Base-by-base conservation (phyloP, 1,140 invertebrate genomes). In the Caenorhabditis briggsae region DNA sequence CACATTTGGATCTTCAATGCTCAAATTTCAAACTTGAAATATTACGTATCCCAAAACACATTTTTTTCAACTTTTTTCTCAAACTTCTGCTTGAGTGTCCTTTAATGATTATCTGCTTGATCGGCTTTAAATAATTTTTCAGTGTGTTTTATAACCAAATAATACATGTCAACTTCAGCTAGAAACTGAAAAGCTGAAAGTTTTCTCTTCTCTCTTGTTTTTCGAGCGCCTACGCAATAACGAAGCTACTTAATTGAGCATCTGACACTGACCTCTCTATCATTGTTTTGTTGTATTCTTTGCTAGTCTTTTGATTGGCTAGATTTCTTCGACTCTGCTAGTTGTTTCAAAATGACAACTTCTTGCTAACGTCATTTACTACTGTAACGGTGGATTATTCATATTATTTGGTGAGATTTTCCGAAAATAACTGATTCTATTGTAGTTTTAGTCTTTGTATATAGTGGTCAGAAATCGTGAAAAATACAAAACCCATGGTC, bases 171-270 rank as follows among this genome's bases (percentile, higher is more conserved):
- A 33, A 33, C 33, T 33, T 33, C 33, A 33, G 33, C 33, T 3
- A 33, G 33, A 33, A 33, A 33, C 33, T 33, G 33, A 33, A 33
- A 33, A 33, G 33, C 33, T 33, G 33, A 33, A 33, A 33, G 33
- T 33, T 33, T 33, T 33, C n/a, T n/a, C n/a, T n/a, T n/a, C n/a
- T n/a, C n/a, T n/a, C 33, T 61, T 61, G 59, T 61, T 61, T 12
- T 61, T 23, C 11, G 43, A 5, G 64, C 64, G 64, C 64, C 64
- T 70, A 70, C 64, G 64, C 64, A 46, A 5, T 70, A 70, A 70
- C 64, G 6, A 70, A 70, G 64, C 64, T 18, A 70, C 20, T 70
- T 43, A 70, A 70, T 43, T 46, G 64, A 70, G 64, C 64, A 70
- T 46, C 64, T 70, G 64, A 70, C 64, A 8, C 11, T 70, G 64